phyloP scores from a whole-genome alignment of 23 tunicate species.

The Styela clava region DNA sequence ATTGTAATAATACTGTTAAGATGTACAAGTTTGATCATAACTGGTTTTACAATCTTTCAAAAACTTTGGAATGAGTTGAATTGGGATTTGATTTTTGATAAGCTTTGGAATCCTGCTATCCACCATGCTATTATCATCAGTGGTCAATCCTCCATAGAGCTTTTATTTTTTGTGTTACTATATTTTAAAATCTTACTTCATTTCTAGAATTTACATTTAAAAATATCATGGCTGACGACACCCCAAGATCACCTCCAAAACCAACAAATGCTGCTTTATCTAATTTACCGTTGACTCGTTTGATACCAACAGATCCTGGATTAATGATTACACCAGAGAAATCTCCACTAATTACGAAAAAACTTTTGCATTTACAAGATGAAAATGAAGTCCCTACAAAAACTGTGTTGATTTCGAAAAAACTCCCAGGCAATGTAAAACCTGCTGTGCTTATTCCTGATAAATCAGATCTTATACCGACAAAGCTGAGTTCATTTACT shows the following conservation, averaged over 20 bases:
- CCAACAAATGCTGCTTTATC: background rate
- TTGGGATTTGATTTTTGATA: too few relatives aligned
- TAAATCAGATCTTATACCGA: constrained; percentile 57
- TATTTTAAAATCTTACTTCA: too few relatives aligned
- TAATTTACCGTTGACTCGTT: background rate
- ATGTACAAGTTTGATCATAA: too few relatives aligned
- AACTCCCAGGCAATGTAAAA: background rate
- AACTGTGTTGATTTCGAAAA: background rate
- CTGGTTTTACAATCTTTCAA: too few relatives aligned
- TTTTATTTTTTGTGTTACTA: too few relatives aligned
- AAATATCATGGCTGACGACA: background rate
- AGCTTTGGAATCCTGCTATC: too few relatives aligned
- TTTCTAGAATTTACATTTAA: too few relatives aligned
- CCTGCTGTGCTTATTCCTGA: background rate
- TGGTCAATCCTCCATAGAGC: too few relatives aligned
- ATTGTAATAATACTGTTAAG: too few relatives aligned
- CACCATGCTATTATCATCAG: too few relatives aligned
- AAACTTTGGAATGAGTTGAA: too few relatives aligned
- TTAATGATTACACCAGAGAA: constrained; percentile 15
- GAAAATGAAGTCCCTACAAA: background rate
- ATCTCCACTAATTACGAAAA: background rate
- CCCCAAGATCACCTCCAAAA: background rate
- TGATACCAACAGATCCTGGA: background rate
- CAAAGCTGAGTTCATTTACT: constrained; percentile 51
- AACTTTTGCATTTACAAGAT: background rate